Conservation (phyloP, 2,888 invertebrate genomes). For the Abrostola tripartita region DNA sequence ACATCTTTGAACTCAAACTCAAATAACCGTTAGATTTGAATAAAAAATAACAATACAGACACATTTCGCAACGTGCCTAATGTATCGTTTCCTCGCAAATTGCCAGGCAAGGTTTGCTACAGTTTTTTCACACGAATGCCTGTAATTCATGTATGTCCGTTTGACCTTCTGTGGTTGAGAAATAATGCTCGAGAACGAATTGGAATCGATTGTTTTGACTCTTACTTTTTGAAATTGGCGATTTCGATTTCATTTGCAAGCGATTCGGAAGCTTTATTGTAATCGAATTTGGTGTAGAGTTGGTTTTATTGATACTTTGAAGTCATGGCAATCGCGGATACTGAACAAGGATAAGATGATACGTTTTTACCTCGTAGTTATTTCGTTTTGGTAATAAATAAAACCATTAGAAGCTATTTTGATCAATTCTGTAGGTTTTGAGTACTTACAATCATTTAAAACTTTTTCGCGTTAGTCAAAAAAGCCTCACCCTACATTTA, state of each 20-base stretch:
- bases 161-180: conserved; percentile 52
- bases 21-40: no score
- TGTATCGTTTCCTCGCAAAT: conserved; percentile 63
- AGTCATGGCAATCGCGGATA: background rate
- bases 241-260: conserved; percentile 21
- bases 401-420: no score
- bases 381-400: no score
- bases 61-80: conserved; percentile 66
- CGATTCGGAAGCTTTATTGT: conserved; percentile 3
- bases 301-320: background rate
- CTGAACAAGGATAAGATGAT: no score
- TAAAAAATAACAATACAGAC: conserved; percentile 15
- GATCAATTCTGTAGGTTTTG: no score
- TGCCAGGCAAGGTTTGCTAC: conserved; percentile 47
- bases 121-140: conserved; percentile 75
- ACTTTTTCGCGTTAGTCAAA: no score
- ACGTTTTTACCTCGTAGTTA: no score
- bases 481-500: no score
- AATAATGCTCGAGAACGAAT: conserved; percentile 45
- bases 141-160: conserved; percentile 71
- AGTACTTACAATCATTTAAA: no score
- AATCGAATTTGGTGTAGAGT: background rate
- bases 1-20: no score
- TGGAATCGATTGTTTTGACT: conserved; percentile 54
- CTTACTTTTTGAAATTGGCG: conserved; percentile 53